These are phyloP conservation scores for Luffia ferchaultella DNA, from an alignment of 2,888 invertebrate species.

Conservation along the genomic window DNA sequence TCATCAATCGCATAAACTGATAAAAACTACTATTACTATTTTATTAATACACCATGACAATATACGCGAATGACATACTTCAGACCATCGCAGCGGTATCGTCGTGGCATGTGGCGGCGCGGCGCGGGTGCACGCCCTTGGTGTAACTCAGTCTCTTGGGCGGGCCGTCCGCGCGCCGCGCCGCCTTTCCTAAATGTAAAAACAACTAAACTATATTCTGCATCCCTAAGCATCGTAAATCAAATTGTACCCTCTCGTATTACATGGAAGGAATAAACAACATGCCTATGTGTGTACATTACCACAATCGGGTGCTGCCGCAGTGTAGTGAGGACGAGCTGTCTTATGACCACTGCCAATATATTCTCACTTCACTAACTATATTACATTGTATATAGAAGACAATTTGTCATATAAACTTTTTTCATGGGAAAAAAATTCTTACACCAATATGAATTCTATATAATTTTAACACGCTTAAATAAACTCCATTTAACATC, in stretches of 20 bases:
- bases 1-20: conserved; percentile 49
- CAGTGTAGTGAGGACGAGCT: too few species aligned
- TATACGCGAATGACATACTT: too few species aligned
- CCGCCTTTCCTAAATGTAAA: conserved; percentile 47
- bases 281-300: conserved; percentile 47
- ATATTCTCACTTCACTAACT: too few species aligned
- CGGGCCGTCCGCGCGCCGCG: conserved; percentile 43
- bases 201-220: conserved; percentile 61
- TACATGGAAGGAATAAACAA: conserved; percentile 57
- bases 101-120: too few species aligned
- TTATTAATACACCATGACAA: too few species aligned
- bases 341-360: too few species aligned
- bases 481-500: conserved; percentile 1
- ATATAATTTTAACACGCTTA: not conserved
- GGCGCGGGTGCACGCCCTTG: conserved; percentile 38
- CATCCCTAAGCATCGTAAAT: conserved; percentile 45
- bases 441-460: not conserved
- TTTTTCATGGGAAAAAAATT: not conserved
- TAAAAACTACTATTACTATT: too few species aligned
- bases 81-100: too few species aligned
- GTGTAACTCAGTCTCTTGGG: conserved; percentile 59
- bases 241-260: conserved; percentile 47
- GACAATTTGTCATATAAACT: not conserved
- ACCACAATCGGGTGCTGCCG: too few species aligned
- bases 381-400: too few species aligned